Evolutionary conservation across 1,140 invertebrate species (phyloP).

Genomic region (Zaprionus gabonicus): DNA sequence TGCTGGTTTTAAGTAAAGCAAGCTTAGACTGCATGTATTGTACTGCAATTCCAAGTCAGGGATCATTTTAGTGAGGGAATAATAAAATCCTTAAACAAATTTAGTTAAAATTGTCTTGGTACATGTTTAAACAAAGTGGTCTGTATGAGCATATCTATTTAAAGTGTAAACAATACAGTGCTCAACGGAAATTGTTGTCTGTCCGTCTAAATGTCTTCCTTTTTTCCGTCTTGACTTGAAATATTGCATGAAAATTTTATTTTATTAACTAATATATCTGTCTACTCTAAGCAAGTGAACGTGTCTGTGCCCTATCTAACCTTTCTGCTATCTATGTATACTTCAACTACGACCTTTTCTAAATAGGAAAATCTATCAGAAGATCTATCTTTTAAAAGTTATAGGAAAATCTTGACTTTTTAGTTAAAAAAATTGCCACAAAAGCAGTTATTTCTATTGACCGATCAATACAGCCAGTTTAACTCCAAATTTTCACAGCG

Average conservation of each 20-base stretch:
- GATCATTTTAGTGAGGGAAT: too few relatives aligned
- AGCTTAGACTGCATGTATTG: too few relatives aligned
- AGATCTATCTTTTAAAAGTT: too few relatives aligned
- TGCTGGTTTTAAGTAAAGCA: too few relatives aligned
- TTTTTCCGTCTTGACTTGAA: not conserved
- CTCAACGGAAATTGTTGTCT: not conserved
- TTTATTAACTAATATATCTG: not conserved
- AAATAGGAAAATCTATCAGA: not conserved
- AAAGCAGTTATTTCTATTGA: not conserved
- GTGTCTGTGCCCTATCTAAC: not conserved
- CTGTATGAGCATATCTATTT: not conserved
- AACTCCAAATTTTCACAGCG: not conserved
- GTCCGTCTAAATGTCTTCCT: constrained; percentile 1
- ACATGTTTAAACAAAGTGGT: not conserved
- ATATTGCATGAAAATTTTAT: constrained; percentile 5
- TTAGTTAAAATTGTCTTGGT: too few relatives aligned
- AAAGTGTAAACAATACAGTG: not conserved
- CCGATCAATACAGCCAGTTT: not conserved
- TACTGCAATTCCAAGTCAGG: too few relatives aligned
- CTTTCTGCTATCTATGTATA: not conserved
- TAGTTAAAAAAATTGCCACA: not conserved
- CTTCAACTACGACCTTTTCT: not conserved
- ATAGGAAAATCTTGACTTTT: not conserved
- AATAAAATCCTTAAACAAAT: too few relatives aligned
- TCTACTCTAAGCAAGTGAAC: not conserved